Base-by-base conservation (phyloP, 2,888 invertebrate species). In the Lamellibrachia columna region DNA sequence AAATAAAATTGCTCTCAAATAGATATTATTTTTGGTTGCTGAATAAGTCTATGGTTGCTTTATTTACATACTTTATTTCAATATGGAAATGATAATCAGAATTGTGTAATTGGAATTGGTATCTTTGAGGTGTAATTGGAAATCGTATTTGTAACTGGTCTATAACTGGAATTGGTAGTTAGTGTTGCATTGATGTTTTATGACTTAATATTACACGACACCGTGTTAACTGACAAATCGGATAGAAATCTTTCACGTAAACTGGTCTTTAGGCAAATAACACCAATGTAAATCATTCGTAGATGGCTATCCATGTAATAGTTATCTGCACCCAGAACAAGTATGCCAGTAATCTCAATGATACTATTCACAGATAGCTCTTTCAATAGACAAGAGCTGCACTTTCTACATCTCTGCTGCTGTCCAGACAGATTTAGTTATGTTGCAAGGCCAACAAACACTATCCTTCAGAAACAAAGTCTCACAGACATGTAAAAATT, bases 381-480 rank as follows among this genome's bases (percentile, higher is more conserved):
- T 91, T n/a, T n/a, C 9, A 91, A 91, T n/a, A 91, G 22, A 9
- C 91, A 91, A 91, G 22, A 91, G 91, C 91, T 91, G 91, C 91
- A 28, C 91, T n/a, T 22, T 91, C 91, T 91, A 91, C 22, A 91
- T 28, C 3, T 91, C 91, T n/a, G 28, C 90, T 90, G 90, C 22
- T 91, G 91, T 91, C 52, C 55, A 55, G 9, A 9, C 55, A 7
- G 7, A 6, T 6, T 55, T 55, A 9, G 55, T 15, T 91, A 53
- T 91, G 91, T 22, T 22, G 91, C 91, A 91, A 91, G 91, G 6
- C 28, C 40, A 28, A 91, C 22, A 40, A n/a, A 91, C 91, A n/a
- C 22, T 91, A 28, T n/a, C 91, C 3, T 91, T 91, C 28, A 28
- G 4, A 91, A 91, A n/a, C 91, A 28, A 28, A 91, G n/a, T 28